Evolutionary conservation across 2,113 vertebrate genomes (phyloP), one percentile per base, ranked within the genome.

Genomic region (Varanus salvator): DNA sequence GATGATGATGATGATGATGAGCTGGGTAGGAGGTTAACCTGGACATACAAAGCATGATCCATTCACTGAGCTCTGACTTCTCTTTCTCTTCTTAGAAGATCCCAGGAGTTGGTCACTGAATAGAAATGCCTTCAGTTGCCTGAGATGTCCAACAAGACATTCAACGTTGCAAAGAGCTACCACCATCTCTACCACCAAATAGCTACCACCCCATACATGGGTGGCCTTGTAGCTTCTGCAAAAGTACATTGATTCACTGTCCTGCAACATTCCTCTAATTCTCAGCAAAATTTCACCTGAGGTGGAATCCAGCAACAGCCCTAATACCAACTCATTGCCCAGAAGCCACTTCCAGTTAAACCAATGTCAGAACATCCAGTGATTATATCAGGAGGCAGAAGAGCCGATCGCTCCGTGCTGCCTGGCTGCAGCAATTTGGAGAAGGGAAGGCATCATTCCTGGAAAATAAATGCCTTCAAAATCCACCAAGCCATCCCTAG

Each of bases 401-500:
- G 34, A 48, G 87, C 31, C 76, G 90, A 72, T 34, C 75, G 57
- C 12, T 0, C 75, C 34, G 8, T 91, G 66, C 8, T 89, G 75
- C 60, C 78, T 17, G 44, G 94, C 50, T 89, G 6, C 52, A 92
- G 31, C 81, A 92, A 89, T 90, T 82, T 44, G 31, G 31, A 84
- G 64, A 72, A 5, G 60, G 71, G 44, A 81, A 14, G 6, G 88
- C 31, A 57, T 69, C 75, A 19, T 80, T 92, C 72, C 7, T 91
- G 80, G 94, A 94, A 92, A 57, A 92, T 15, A 93, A 94, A 92
- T 66, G 57, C 19, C 75, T 8, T 25, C 91, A 75, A 91, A 92
- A 93, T 90, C 66, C 12, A 1, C 76, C 44, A 92, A 82, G 48
- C 77, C 19, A 78, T 84, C 54, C 76, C 44, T 54, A 84, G 64